Percentiles rank a stretch among this genome's conserved stretches.
phyloP scores from a whole-genome alignment of 1,140 invertebrate species.

The Tachypleus tridentatus region DNA sequence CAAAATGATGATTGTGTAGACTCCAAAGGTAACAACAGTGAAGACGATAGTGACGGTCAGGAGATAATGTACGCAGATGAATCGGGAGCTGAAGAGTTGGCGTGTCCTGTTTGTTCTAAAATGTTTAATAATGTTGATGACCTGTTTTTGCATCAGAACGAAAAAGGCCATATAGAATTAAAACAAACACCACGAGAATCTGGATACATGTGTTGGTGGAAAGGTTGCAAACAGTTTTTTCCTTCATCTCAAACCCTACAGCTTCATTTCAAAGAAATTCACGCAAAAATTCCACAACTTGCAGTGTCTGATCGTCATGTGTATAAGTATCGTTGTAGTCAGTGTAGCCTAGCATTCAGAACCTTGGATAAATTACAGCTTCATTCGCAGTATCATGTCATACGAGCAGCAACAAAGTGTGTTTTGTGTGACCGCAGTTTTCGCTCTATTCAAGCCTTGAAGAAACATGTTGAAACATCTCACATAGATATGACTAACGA shows the following conservation, averaged over 20 bases:
- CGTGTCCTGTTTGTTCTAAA: slow-evolving; percentile 56
- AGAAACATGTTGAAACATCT: slow-evolving; percentile 78
- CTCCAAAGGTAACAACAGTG: not conserved
- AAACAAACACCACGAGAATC: slow-evolving; percentile 56
- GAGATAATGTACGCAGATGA: slow-evolving; percentile 5
- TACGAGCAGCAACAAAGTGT: slow-evolving; percentile 87
- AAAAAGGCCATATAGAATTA: slow-evolving; percentile 54
- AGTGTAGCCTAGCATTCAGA: slow-evolving; percentile 90
- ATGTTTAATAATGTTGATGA: slow-evolving; percentile 62
- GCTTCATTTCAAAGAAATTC: slow-evolving; percentile 58
- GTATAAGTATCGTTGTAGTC: slow-evolving; percentile 92
- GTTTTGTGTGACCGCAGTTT: slow-evolving; percentile 78
- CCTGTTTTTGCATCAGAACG: slow-evolving; percentile 72
- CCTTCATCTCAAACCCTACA: slow-evolving; percentile 61
- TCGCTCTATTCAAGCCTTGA: slow-evolving; percentile 70
- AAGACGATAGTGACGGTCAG: not conserved
- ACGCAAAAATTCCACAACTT: slow-evolving; percentile 22
- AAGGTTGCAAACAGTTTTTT: slow-evolving; percentile 75
- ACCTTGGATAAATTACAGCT: slow-evolving; percentile 85
- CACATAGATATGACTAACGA: slow-evolving; percentile 72
- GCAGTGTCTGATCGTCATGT: slow-evolving; percentile 87
- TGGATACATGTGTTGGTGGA: slow-evolving; percentile 76
- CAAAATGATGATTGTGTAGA: no score
- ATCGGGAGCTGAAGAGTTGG: slow-evolving; percentile 40
- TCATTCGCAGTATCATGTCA: slow-evolving; percentile 89